These are phyloP conservation scores for Crax fasciolata DNA, from an alignment of 2,797 vertebrate genomes.

Conservation along the genomic window DNA sequence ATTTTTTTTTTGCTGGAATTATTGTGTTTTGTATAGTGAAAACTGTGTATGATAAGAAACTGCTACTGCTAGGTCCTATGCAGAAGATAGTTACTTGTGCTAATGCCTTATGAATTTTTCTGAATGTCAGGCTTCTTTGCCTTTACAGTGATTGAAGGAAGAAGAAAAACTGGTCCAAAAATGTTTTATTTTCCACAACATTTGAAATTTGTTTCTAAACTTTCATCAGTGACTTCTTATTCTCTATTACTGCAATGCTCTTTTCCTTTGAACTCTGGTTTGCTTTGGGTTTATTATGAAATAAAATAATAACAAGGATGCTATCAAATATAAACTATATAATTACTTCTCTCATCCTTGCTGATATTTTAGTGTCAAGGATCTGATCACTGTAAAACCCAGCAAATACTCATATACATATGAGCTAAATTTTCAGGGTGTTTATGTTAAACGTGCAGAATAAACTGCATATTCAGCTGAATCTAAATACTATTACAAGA, in stretches of 20 bases:
- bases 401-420: slow-evolving; percentile 23
- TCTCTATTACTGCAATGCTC: slow-evolving; percentile 34
- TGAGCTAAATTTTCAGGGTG: slow-evolving; percentile 58
- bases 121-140: slow-evolving; percentile 33
- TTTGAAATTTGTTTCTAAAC: slow-evolving; percentile 71
- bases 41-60: background rate
- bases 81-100: background rate
- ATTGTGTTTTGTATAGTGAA: background rate
- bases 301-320: slow-evolving; percentile 34
- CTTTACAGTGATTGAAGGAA: slow-evolving; percentile 64
- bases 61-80: background rate
- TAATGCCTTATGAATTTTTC: background rate
- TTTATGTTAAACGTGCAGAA: slow-evolving; percentile 52
- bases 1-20: slow-evolving; percentile 40
- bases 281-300: slow-evolving; percentile 59
- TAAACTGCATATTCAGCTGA: slow-evolving; percentile 74
- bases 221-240: slow-evolving; percentile 57
- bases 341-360: slow-evolving; percentile 40
- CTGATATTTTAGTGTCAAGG: slow-evolving; percentile 25
- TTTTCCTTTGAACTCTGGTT: slow-evolving; percentile 58
- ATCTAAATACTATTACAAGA: slow-evolving; percentile 75
- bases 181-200: slow-evolving; percentile 54
- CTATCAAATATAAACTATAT: slow-evolving; percentile 47
- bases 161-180: slow-evolving; percentile 52
- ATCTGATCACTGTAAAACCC: slow-evolving; percentile 24